phyloP scores from a whole-genome alignment of 2,113 vertebrate species.

The Elanoides forficatus region DNA sequence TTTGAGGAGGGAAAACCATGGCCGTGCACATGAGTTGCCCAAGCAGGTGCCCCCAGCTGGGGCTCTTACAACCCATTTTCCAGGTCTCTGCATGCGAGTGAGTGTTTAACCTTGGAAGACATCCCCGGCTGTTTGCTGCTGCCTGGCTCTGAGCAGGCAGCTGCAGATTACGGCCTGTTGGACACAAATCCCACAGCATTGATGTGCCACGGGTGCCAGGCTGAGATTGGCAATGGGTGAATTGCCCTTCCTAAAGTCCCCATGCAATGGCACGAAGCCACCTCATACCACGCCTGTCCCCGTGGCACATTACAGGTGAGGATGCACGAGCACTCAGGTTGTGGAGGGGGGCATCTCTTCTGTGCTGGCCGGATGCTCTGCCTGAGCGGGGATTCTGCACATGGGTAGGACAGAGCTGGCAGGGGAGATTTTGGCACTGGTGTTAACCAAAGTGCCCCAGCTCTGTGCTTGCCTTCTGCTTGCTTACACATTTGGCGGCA shows the following conservation, averaged over 20 bases:
- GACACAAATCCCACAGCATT: neutral
- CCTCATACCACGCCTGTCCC: rapidly evolving
- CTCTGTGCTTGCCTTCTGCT: neutral
- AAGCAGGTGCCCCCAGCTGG: neutral
- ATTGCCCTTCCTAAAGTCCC: neutral
- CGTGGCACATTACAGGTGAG: rapidly evolving
- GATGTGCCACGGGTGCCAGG: neutral
- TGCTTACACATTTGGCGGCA: neutral
- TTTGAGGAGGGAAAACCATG: neutral
- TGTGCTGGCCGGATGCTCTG: neutral
- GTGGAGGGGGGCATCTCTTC: neutral
- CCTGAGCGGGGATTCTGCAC: rapidly evolving
- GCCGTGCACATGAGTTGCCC: neutral
- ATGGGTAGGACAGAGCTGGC: neutral
- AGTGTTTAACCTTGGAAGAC: neutral
- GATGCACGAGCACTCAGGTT: rapidly evolving
- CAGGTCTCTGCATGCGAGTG: rapidly evolving
- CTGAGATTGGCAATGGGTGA: neutral
- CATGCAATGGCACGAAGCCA: rapidly evolving
- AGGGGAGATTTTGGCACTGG: neutral
- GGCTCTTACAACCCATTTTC: neutral
- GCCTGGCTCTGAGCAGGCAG: neutral
- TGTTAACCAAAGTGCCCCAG: neutral
- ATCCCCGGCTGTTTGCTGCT: neutral
- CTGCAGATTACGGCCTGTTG: neutral